These are phyloP conservation scores for Ceratina japonica DNA, from an alignment of 1,140 invertebrate genomes.

Conservation along the genomic window DNA sequence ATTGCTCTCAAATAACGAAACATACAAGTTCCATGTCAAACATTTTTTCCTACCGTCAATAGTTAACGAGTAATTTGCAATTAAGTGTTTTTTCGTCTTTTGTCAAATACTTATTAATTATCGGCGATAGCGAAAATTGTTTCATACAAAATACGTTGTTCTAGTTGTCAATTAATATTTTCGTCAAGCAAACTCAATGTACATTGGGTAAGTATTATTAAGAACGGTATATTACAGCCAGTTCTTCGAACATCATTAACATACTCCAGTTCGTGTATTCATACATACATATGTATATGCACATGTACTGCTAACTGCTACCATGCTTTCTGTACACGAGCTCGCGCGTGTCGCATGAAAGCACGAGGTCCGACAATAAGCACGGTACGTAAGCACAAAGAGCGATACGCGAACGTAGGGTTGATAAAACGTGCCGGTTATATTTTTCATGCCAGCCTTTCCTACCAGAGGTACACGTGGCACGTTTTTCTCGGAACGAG, in stretches of 20 bases:
- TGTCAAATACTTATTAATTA: no score
- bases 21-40: no score
- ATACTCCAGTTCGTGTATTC: constrained; percentile 62
- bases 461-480: constrained; percentile 41
- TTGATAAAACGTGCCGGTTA: constrained; percentile 47
- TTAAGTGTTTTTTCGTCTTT: no score
- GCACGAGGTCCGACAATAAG: constrained; percentile 45
- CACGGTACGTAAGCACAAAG: constrained; percentile 66
- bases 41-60: no score
- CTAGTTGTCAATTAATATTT: no score
- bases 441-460: constrained; percentile 62
- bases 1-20: no score
- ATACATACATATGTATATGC: constrained; percentile 40
- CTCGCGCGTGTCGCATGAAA: constrained; percentile 58
- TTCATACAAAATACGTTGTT: no score
- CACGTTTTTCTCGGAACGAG: constrained; percentile 24
- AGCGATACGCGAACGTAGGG: constrained; percentile 47
- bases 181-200: no score
- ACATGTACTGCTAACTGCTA: constrained; percentile 68
- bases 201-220: constrained; percentile 8
- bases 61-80: no score
- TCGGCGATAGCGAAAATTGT: no score
- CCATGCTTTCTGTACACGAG: constrained; percentile 56
- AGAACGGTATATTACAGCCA: constrained; percentile 37
- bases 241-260: constrained; percentile 70